Evolutionary conservation across 2,888 invertebrate genomes (phyloP).

Genomic region (Ommatoiulus sabulosus): DNA sequence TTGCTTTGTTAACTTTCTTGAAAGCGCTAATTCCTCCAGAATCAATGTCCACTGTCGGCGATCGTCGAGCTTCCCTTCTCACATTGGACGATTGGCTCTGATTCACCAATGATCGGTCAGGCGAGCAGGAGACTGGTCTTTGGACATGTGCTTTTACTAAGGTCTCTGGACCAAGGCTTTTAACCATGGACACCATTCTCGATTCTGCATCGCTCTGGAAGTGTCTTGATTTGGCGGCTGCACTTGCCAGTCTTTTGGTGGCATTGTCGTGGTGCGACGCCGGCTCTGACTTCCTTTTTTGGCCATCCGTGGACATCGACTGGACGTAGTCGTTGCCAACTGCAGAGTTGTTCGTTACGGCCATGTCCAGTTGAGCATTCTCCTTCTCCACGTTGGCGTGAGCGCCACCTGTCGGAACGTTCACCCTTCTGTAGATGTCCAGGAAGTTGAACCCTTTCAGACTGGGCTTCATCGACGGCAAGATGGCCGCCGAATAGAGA

Average conservation of each 20-base stretch:
- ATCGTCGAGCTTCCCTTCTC: constrained; percentile 29
- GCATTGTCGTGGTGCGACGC: neutral
- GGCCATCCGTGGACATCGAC: neutral
- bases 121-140: constrained; percentile 10
- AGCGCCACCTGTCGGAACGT: neutral
- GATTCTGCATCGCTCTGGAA: constrained; percentile 17
- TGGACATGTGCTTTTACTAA: neutral
- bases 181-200: neutral
- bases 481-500: constrained; percentile 51
- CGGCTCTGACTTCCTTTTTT: constrained; percentile 37
- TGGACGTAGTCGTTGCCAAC: neutral
- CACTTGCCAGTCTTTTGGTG: neutral
- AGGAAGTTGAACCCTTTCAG: constrained; percentile 55
- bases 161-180: neutral
- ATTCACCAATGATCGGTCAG: neutral
- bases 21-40: constrained; percentile 56
- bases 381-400: constrained; percentile 42
- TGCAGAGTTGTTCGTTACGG: constrained; percentile 41
- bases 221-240: neutral
- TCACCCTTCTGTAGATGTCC: constrained; percentile 51
- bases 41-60: neutral
- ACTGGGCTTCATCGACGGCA: constrained; percentile 39
- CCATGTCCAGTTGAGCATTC: constrained; percentile 6
- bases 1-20: constrained; percentile 54
- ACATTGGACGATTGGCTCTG: neutral